Conservation (phyloP, 2,113 vertebrate species). For the Falco punctatus region DNA sequence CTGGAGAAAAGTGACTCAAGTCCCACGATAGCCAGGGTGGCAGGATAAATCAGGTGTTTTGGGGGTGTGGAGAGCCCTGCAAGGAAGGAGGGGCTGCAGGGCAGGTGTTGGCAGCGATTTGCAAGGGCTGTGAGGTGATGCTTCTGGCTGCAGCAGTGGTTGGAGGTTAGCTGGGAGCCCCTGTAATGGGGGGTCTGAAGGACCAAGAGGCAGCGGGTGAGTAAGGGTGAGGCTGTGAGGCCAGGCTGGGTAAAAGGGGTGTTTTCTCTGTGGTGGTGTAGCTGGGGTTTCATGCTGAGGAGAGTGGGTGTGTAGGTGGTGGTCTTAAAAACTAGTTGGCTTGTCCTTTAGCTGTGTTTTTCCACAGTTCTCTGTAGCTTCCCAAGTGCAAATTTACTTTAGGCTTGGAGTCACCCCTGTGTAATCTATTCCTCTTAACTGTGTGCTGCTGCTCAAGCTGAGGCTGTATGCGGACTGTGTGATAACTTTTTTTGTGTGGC, state of each 20-base stretch:
- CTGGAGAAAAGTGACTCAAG: neutral
- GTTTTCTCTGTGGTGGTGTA: neutral
- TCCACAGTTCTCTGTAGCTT: neutral
- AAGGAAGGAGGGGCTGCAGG: neutral
- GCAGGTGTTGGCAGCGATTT: neutral
- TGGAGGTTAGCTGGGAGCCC: neutral
- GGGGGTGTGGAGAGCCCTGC: neutral
- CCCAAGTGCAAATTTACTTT: neutral
- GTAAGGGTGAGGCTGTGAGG: neutral
- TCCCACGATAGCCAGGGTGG: neutral
- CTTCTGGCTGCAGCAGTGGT: neutral
- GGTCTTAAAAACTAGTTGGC: neutral
- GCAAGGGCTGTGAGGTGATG: rapidly evolving
- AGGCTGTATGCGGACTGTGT: neutral
- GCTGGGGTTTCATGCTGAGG: neutral
- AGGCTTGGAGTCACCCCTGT: neutral
- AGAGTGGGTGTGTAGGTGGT: rapidly evolving
- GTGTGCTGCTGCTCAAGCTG: neutral
- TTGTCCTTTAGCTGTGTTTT: neutral
- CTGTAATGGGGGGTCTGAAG: neutral
- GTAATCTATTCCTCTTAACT: neutral
- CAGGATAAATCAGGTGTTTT: neutral
- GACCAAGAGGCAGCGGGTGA: no score
- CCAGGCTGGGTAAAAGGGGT: neutral
- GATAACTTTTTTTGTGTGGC: neutral